Percentiles rank a stretch among this genome's conserved stretches.
Evolutionary conservation across 2,888 invertebrate genomes (phyloP).

Genomic region (Cryptocephalus primarius): DNA sequence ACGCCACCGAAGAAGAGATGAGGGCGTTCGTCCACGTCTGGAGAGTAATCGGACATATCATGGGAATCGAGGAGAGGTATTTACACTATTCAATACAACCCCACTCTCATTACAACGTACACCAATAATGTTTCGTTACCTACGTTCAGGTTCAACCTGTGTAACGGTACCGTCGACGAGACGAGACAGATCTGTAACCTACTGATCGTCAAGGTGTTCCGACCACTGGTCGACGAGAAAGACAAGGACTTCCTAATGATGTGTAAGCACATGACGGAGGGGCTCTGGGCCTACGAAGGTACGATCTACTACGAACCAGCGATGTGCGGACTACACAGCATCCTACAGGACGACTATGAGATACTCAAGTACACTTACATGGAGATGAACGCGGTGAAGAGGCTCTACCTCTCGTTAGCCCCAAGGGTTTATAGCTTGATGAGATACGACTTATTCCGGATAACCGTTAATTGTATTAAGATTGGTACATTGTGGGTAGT

Average conservation of each 20-base stretch:
- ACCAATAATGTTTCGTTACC: background rate
- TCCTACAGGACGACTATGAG: constrained; percentile 9
- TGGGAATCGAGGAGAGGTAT: constrained; percentile 74
- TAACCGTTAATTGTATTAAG: background rate
- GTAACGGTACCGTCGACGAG: constrained; percentile 50
- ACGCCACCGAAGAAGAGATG: constrained; percentile 50
- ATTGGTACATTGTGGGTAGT: background rate
- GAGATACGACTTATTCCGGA: background rate
- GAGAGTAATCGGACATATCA: constrained; percentile 68
- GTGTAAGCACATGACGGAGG: constrained; percentile 52
- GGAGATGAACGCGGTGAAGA: background rate
- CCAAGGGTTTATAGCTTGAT: background rate
- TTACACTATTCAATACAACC: background rate
- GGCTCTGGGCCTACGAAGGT: constrained; percentile 59
- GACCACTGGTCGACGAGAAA: constrained; percentile 49
- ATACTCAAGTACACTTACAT: background rate
- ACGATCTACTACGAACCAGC: constrained; percentile 46
- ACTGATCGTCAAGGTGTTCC: constrained; percentile 48
- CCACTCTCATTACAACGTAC: background rate
- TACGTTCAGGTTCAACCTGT: constrained; percentile 55
- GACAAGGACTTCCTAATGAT: constrained; percentile 54
- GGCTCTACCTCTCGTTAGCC: background rate
- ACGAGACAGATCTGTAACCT: constrained; percentile 50
- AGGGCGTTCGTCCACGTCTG: constrained; percentile 74
- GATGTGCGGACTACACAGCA: constrained; percentile 34